Evolutionary conservation across 2,113 vertebrate genomes (phyloP).

Genomic region (Sceloporus undulatus): DNA sequence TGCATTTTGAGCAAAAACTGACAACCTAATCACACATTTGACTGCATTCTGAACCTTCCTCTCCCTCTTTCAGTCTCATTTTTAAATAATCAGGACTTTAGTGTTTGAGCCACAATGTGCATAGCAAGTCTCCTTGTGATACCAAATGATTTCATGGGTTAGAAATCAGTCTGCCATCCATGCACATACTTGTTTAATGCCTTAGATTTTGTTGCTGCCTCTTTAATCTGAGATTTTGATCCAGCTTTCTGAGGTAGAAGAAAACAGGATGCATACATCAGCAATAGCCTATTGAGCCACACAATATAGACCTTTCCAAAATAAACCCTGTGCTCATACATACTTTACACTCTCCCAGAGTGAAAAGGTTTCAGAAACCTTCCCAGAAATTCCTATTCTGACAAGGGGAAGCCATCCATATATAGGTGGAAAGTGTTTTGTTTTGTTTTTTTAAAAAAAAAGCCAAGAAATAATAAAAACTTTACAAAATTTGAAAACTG

Average conservation of each 20-base stretch:
- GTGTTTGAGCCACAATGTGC: conserved; percentile 23
- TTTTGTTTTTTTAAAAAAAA: too few relatives aligned
- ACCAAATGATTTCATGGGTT: too few relatives aligned
- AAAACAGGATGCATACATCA: too few relatives aligned
- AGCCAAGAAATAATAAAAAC: neutral
- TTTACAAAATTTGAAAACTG: neutral
- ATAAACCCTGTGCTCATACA: neutral
- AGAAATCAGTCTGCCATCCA: neutral
- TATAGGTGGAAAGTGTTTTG: too few relatives aligned
- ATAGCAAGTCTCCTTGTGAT: too few relatives aligned
- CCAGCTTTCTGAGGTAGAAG: too few relatives aligned
- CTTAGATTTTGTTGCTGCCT: neutral
- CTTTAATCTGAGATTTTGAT: conserved; percentile 14
- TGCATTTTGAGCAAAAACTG: neutral
- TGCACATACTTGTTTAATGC: conserved; percentile 14
- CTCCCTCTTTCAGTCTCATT: neutral
- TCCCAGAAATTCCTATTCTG: neutral
- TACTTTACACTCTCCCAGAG: neutral
- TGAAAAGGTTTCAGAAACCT: neutral
- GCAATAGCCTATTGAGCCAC: neutral
- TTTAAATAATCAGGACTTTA: neutral
- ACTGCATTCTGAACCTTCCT: conserved; percentile 32
- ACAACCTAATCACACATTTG: conserved; percentile 37
- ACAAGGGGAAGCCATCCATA: neutral
- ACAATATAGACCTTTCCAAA: neutral